phyloP scores from a whole-genome alignment of 2,113 vertebrate genomes.

The Lonchura striata region DNA sequence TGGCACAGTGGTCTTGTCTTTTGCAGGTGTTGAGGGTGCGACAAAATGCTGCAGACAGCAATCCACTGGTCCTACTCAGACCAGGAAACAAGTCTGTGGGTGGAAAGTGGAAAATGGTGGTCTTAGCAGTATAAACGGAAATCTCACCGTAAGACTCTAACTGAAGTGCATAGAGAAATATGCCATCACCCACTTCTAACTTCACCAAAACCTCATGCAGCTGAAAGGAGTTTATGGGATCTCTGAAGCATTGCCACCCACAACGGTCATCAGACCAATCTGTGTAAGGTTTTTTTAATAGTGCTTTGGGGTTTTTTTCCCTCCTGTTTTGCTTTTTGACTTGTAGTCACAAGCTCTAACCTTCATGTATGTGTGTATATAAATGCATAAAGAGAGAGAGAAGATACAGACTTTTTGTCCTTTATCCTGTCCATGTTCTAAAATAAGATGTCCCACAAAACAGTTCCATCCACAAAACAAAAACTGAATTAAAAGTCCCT shows the following conservation, averaged over 20 bases:
- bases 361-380: neutral
- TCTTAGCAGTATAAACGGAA: conserved; percentile 37
- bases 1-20: neutral
- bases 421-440: neutral
- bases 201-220: conserved; percentile 46
- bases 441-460: neutral
- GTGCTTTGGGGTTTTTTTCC: neutral
- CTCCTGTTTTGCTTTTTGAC: neutral
- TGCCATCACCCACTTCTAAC: conserved; percentile 18
- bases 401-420: neutral
- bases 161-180: conserved; percentile 59
- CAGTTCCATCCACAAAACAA: neutral
- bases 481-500: neutral
- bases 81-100: neutral
- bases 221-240: conserved; percentile 33
- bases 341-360: neutral
- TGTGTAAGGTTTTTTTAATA: neutral
- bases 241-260: conserved; percentile 65
- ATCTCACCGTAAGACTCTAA: conserved; percentile 50
- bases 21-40: neutral
- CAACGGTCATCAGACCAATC: conserved; percentile 3
- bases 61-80: neutral
- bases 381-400: neutral
- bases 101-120: conserved; percentile 22
- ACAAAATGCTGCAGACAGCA: neutral